Evolutionary conservation across 2,888 invertebrate genomes (phyloP), one percentile per base, ranked within the genome.

Genomic region (Drosophila atripex): DNA sequence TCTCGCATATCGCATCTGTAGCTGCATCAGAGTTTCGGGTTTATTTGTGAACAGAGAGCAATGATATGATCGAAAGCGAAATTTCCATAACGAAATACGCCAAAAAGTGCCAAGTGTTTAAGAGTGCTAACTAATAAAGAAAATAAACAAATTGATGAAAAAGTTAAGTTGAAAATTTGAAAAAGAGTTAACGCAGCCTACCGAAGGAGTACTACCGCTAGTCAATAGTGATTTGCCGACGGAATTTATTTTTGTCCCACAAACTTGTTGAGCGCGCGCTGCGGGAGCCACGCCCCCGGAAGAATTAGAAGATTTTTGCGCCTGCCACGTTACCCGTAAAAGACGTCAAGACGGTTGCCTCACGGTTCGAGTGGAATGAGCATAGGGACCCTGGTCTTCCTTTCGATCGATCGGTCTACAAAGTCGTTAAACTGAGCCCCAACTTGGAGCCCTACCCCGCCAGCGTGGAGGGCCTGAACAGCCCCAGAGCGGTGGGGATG

Each of bases 401-500:
- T 90, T 90, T 90, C 80, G 90, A 90, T 88, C 89, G 90, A 91
- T 90, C 91, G 91, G 91, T 91, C 86, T 90, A 90, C 86, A 91
- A 91, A 90, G 90, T 91, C 91, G 91, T 91, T 91, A 92, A 92
- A 92, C 92, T 92, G 92, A 92, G 92, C 91, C 92, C 92, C 90
- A 92, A 91, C 89, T 92, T 92, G 92, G 92, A 92, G 92, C 92
- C 92, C 91, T 92, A 92, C 92, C 91, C 91, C 91, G 91, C 92
- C 91, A 92, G 92, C 92, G 92, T 92, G 92, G 92, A 92, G 92
- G 93, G 91, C 91, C 91, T 91, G 86, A 90, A 91, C 88, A 91
- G 92, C 91, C 91, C 94, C 93, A 93, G 93, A 94, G 94, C 94
- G 94, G 94, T 94, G 95, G 95, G 94, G 95, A 97, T 97, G 97